Evolutionary conservation across 2,888 invertebrate species (phyloP), one percentile per base, ranked within the genome.

Genomic region (Drosophila tanythrix): DNA sequence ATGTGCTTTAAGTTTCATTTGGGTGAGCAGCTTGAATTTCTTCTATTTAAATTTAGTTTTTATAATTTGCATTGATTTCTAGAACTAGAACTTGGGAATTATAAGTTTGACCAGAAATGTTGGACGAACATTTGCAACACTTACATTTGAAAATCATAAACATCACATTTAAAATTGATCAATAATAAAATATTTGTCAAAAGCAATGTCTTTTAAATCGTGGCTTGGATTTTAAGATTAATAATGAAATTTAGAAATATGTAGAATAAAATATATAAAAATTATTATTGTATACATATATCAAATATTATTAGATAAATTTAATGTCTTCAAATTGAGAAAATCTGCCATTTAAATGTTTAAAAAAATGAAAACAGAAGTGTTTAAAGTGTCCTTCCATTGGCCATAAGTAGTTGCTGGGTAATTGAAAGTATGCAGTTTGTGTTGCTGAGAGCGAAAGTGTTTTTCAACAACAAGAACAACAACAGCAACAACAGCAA

Each of bases 391-490:
- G 27, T 27, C 7, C 33, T 59, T 33, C 11, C 40, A 27, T 25
- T 55, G 35, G 52, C 46, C 46, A 40, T 43, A 70, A 56, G 70
- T 61, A 53, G 71, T 72, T 64, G 59, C 40, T 18, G 38, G 59
- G 59, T 81, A 78, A 74, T 74, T 70, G 70, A 74, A 79, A 82
- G 82, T 70, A 64, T 65, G 74, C 72, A 77, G 57, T 53, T 76
- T 68, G 57, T 71, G 62, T 35, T 33, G 63, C 36, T 58, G 79
- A 84, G 61, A 84, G 63, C 51, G 84, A 84, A 87, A 89, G 89
- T 89, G 84, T 83, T 84, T 68, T 27, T 31, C 50, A 68, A 62
- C 67, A 67, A 51, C 62, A 56, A 36, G 35, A 64, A 13, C 46
- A 36, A 13, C 38, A 29, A 33, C 48, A 71, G 11, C 31, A 69